These are phyloP conservation scores for Bufo bufo DNA, from an alignment of 2,113 vertebrate genomes.

Conservation along the genomic window DNA sequence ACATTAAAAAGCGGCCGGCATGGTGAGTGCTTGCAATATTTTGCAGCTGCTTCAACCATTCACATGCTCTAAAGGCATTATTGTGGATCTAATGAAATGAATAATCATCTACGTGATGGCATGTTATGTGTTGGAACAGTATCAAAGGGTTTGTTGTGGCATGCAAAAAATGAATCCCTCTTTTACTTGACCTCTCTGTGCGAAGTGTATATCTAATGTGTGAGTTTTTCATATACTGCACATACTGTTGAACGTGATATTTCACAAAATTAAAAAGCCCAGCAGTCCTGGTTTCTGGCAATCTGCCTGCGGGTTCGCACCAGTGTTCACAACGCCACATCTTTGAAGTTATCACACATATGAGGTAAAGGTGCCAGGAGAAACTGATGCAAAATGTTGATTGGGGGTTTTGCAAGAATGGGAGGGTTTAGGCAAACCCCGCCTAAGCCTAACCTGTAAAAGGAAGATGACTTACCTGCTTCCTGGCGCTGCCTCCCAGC, in stretches of 20 bases:
- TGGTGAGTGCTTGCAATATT: neutral
- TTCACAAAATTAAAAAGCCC: slow-evolving; percentile 29
- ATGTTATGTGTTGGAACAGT: neutral
- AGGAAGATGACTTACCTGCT: too few species aligned
- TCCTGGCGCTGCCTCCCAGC: too few species aligned
- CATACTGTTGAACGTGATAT: neutral
- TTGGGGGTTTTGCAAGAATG: too few species aligned
- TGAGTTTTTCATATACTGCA: neutral
- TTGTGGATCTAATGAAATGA: neutral
- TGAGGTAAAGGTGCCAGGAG: neutral
- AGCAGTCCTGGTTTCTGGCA: neutral
- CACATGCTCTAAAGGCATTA: neutral
- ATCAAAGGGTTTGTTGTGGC: neutral
- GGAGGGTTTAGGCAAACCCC: too few species aligned
- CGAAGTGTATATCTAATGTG: neutral
- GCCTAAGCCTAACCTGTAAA: too few species aligned
- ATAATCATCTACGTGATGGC: neutral
- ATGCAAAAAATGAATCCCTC: neutral
- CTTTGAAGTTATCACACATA: slow-evolving; percentile 12
- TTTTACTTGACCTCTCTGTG: neutral
- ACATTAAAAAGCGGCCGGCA: slow-evolving; percentile 29
- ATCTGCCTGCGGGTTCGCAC: slow-evolving; percentile 16
- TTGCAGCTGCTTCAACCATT: slow-evolving; percentile 28
- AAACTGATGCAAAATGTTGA: slow-evolving; percentile 23
- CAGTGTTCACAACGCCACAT: neutral